These are phyloP conservation scores for Camelus dromedarius DNA, from an alignment of 2,113 vertebrate species.

Conservation along the genomic window DNA sequence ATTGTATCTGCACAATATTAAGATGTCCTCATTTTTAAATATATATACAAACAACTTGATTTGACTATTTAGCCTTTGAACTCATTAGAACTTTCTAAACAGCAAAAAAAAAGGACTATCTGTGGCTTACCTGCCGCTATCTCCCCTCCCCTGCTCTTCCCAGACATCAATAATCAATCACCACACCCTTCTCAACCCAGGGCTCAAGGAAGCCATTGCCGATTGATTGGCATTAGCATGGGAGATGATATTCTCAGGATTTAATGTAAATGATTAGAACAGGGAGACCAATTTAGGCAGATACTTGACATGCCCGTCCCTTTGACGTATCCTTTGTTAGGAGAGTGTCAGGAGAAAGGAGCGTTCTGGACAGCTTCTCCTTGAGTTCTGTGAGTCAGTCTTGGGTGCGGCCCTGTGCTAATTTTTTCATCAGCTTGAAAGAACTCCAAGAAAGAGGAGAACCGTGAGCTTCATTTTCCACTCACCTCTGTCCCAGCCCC, in stretches of 20 bases:
- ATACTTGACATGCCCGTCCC: background rate
- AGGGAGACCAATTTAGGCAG: background rate
- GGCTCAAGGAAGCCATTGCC: background rate
- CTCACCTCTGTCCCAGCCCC: background rate
- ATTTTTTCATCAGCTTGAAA: background rate
- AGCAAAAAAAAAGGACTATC: background rate
- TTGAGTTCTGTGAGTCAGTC: background rate
- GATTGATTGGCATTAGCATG: background rate
- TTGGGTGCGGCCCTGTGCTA: background rate
- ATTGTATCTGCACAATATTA: constrained; percentile 15
- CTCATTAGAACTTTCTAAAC: constrained; percentile 22
- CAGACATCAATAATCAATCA: background rate
- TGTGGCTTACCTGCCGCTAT: background rate
- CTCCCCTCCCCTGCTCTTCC: background rate
- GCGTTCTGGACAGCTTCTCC: background rate
- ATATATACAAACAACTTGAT: background rate
- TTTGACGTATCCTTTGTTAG: constrained; percentile 15
- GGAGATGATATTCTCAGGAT: background rate
- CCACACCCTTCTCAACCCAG: background rate
- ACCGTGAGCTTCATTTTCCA: background rate
- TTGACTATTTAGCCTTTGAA: constrained; percentile 16
- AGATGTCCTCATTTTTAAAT: background rate
- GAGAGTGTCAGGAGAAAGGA: constrained; percentile 10
- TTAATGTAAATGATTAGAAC: background rate
- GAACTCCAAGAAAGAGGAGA: background rate